Base-by-base conservation (phyloP, 2,888 invertebrate genomes). In the Caprella mutica region DNA sequence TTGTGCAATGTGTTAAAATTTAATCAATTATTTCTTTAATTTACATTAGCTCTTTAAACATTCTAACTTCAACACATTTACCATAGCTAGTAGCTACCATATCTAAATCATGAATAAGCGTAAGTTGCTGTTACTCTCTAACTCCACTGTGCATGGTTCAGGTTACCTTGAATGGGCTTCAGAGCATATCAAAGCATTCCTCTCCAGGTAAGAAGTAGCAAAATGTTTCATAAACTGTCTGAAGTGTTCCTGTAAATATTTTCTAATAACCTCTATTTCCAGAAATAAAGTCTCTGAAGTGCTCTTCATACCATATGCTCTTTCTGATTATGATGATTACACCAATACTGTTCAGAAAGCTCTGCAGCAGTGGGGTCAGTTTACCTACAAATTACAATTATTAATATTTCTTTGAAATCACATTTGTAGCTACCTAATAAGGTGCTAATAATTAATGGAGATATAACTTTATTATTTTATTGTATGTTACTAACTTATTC, bases 291-390 rank as follows among this genome's bases (percentile, higher is more conserved):
- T 61, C 33, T 27, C 23, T 2, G 23, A 44, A 5, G 59, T 87
- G 48, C 71, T 86, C 8, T 87, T 87, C 71, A 73, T 87, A 29
- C 86, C 87, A 0, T 87, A 83, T 72, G 87, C 87, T 8, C 74
- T 80, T 68, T 77, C 74, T 35, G 78, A 84, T 68, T 77, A 82
- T 69, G 79, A 84, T 68, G 75, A 71, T 6, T 87, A 86, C 69
- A 80, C 83, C 1, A 70, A 74, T 8, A 79, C 75, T 69, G 78
- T 85, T 0, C 74, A 75, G 61, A 72, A 74, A 59, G 78, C 79
- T 3, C 76, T 87, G 58, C 71, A 73, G 27, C 76, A 79, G 50
- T 56, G 55, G 56, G 60, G 60, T 60, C 26, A 33, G 60, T 42
- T 42, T 14, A 83, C 74, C 70, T 67, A 65, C 59, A 50, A 12